These are phyloP conservation scores for Falcunculus frontatus DNA, from an alignment of 2,113 vertebrate genomes.

Conservation along the genomic window DNA sequence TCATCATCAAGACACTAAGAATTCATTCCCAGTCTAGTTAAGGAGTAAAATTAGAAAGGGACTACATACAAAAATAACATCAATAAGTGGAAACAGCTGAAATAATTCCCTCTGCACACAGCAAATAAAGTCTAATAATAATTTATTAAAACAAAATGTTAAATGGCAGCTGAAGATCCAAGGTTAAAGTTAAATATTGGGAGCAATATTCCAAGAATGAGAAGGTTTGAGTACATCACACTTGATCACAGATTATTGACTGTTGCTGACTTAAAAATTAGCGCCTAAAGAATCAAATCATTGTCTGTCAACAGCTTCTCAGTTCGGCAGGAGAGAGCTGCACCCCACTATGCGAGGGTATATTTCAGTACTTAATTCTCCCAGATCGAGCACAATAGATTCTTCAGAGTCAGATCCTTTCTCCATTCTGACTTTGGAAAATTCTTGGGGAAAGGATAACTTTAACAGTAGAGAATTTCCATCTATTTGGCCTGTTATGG, in stretches of 20 bases:
- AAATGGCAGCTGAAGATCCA: slow-evolving; percentile 4
- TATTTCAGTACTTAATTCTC: neutral
- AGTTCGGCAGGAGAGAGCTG: neutral
- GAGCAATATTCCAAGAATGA: neutral
- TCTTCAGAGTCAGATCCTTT: neutral
- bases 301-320: neutral
- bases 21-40: slow-evolving; percentile 20
- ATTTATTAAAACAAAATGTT: slow-evolving; percentile 41
- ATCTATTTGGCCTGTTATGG: neutral
- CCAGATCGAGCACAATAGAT: neutral
- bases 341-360: rapidly evolving
- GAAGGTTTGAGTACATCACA: neutral
- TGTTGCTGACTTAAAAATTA: neutral
- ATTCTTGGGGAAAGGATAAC: neutral
- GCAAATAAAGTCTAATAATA: slow-evolving; percentile 40
- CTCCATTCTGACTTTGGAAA: neutral
- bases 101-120: slow-evolving; percentile 39
- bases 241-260: neutral
- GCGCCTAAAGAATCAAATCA: neutral
- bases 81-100: slow-evolving; percentile 59
- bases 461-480: neutral
- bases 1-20: slow-evolving; percentile 7
- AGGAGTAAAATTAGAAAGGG: slow-evolving; percentile 56
- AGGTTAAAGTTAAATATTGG: neutral
- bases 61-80: slow-evolving; percentile 39